Percentiles rank a stretch among this genome's conserved stretches.
phyloP scores from a whole-genome alignment of 2,888 invertebrate species.

The Ashinkailepas kermadecensis region DNA sequence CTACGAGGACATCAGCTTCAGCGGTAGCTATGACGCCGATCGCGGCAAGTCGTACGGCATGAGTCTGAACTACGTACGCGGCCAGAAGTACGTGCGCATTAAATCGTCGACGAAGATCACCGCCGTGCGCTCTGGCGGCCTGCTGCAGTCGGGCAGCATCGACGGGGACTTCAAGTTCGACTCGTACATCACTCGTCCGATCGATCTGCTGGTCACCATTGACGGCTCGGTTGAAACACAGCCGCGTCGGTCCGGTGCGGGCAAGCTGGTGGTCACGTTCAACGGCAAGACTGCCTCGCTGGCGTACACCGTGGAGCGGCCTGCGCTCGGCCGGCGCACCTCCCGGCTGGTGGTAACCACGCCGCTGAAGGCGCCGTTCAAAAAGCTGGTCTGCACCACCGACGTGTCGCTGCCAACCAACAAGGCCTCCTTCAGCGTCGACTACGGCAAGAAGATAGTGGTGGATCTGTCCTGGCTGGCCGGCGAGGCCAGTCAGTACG shows the following conservation, averaged over 20 bases:
- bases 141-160: neutral
- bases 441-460: neutral
- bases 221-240: neutral
- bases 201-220: neutral
- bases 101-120: neutral
- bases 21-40: neutral
- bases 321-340: neutral
- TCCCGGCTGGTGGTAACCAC: neutral
- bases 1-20: neutral
- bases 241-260: neutral
- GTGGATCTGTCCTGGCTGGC: neutral
- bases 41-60: neutral
- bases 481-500: conserved; percentile 6
- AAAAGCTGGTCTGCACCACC: neutral
- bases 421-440: neutral
- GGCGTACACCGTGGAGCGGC: neutral
- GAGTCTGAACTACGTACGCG: neutral
- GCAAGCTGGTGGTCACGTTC: neutral
- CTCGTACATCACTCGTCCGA: neutral
- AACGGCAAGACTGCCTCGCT: neutral
- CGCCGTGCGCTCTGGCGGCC: neutral
- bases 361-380: neutral
- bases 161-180: neutral
- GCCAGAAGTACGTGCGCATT: neutral
- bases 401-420: neutral